phyloP scores from a whole-genome alignment of 2,797 vertebrate genomes.

The Eulemur mongoz region DNA sequence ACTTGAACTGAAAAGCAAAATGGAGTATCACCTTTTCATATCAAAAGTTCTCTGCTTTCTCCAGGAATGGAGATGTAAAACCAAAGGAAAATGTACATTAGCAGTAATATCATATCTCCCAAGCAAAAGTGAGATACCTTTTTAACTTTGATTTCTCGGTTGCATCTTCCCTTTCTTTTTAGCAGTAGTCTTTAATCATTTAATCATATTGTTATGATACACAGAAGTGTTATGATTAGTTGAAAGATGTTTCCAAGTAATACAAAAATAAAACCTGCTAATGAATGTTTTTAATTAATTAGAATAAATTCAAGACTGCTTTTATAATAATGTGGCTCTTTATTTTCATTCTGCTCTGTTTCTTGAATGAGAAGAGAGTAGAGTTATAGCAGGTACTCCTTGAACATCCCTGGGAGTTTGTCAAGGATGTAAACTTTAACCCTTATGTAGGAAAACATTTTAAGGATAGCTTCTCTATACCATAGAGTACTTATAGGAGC shows the following conservation, averaged over 20 bases:
- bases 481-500: not conserved
- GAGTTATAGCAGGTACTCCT: not conserved
- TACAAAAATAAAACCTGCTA: conserved; percentile 25
- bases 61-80: not conserved
- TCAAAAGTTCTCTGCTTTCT: conserved; percentile 4
- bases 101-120: not conserved
- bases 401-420: not conserved
- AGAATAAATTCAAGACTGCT: not conserved
- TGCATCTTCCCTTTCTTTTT: not conserved
- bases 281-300: conserved; percentile 37
- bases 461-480: not conserved
- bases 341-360: not conserved
- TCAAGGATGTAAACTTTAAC: not conserved
- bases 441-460: not conserved
- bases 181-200: not conserved
- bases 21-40: not conserved
- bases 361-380: not conserved
- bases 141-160: not conserved
- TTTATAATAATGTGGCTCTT: not conserved
- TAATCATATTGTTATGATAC: not conserved
- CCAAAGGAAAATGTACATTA: not conserved
- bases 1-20: conserved; percentile 19
- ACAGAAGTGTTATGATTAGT: not conserved
- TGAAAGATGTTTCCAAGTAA: conserved; percentile 4
- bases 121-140: not conserved